phyloP scores from a whole-genome alignment of 2,113 vertebrate genomes.

The Lethenteron reissneri region DNA sequence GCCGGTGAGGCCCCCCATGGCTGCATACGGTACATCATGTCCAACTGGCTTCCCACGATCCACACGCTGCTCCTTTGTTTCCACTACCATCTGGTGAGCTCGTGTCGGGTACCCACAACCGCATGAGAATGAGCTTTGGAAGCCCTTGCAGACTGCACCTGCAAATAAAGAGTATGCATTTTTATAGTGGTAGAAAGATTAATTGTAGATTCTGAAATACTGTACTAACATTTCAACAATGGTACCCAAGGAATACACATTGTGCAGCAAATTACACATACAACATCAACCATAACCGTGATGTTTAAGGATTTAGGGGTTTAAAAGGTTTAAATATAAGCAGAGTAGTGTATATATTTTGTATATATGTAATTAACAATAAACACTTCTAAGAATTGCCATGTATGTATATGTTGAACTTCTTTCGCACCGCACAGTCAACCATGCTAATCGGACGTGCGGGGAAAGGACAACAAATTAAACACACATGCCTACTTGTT shows the following conservation, averaged over 20 bases:
- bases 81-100: slow-evolving; percentile 47
- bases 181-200: neutral
- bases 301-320: neutral
- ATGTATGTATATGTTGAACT: slow-evolving; percentile 1
- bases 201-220: too few species aligned
- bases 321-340: neutral
- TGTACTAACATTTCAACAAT: too few species aligned
- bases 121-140: slow-evolving; percentile 49
- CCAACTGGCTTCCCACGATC: slow-evolving; percentile 41
- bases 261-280: neutral
- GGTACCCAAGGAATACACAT: neutral
- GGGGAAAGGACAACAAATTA: neutral
- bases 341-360: neutral
- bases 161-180: slow-evolving; percentile 4
- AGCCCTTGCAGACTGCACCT: slow-evolving; percentile 52
- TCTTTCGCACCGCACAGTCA: neutral
- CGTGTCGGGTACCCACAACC: slow-evolving; percentile 43
- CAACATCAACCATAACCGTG: neutral
- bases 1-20: slow-evolving; percentile 63
- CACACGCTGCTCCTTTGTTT: slow-evolving; percentile 43
- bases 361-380: neutral
- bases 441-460: neutral
- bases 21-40: slow-evolving; percentile 40
- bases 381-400: neutral
- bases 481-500: neutral